Percentiles rank a stretch among this genome's conserved stretches.
Conservation (phyloP, 1,140 invertebrate species). For the Reticulitermes speratus region DNA sequence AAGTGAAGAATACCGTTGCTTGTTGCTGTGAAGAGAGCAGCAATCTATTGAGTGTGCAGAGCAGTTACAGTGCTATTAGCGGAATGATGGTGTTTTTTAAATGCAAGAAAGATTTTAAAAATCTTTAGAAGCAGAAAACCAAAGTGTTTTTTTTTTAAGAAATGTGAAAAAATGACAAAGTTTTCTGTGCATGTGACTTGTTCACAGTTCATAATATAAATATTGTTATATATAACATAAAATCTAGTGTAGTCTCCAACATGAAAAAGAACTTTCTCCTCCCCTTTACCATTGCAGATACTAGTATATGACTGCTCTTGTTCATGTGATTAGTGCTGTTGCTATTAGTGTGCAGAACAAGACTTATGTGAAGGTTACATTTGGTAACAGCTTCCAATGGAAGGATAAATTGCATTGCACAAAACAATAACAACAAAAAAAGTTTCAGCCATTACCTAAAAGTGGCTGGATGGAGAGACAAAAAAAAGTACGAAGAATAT, state of each 20-base stretch:
- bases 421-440: slow-evolving; percentile 5
- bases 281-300: slow-evolving; percentile 40
- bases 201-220: slow-evolving; percentile 53
- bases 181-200: slow-evolving; percentile 51
- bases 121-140: slow-evolving; percentile 47
- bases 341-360: slow-evolving; percentile 32
- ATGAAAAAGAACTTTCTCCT: slow-evolving; percentile 36
- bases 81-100: slow-evolving; percentile 53
- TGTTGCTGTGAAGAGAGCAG: neutral
- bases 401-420: slow-evolving; percentile 8
- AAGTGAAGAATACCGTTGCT: neutral
- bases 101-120: slow-evolving; percentile 40
- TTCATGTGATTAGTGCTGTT: slow-evolving; percentile 44
- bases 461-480: neutral
- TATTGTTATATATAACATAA: slow-evolving; percentile 51
- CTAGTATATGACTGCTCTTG: slow-evolving; percentile 43
- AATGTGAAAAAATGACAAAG: slow-evolving; percentile 24
- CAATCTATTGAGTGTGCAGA: neutral
- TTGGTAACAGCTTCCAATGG: slow-evolving; percentile 10
- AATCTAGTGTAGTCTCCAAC: slow-evolving; percentile 47
- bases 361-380: slow-evolving; percentile 9
- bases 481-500: slow-evolving; percentile 41
- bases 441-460: neutral
- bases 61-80: slow-evolving; percentile 56
- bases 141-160: slow-evolving; percentile 53